Conservation (phyloP, 2,797 vertebrate genomes). For the Eulemur rubriventer region DNA sequence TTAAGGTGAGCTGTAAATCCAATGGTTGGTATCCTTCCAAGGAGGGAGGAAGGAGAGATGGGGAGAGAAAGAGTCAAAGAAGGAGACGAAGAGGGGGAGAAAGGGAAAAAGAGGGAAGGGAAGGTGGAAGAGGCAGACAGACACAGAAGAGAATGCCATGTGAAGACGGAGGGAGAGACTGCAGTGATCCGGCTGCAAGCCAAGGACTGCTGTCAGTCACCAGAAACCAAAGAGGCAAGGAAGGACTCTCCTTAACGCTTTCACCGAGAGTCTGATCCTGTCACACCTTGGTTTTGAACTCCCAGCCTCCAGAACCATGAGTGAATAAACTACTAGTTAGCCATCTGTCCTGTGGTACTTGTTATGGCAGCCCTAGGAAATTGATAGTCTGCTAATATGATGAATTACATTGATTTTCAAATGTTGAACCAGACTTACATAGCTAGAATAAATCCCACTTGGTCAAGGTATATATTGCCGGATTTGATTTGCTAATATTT, state of each 20-base stretch:
- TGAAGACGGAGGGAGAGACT: background rate
- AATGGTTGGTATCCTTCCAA: background rate
- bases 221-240: background rate
- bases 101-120: background rate
- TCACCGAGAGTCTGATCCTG: background rate
- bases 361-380: background rate
- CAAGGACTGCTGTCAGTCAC: background rate
- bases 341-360: background rate
- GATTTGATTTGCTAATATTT: background rate
- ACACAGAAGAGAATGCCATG: background rate
- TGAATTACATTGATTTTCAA: background rate
- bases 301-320: background rate
- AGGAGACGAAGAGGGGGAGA: background rate
- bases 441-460: background rate
- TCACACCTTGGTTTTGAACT: background rate
- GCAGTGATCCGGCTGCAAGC: background rate
- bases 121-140: background rate
- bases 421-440: background rate
- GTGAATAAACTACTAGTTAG: background rate
- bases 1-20: background rate
- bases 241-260: background rate
- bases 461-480: background rate
- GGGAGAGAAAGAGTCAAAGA: background rate
- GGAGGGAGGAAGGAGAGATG: background rate
- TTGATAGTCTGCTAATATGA: background rate